phyloP scores from a whole-genome alignment of 2,113 vertebrate species.

The Tachysurus vachellii region DNA sequence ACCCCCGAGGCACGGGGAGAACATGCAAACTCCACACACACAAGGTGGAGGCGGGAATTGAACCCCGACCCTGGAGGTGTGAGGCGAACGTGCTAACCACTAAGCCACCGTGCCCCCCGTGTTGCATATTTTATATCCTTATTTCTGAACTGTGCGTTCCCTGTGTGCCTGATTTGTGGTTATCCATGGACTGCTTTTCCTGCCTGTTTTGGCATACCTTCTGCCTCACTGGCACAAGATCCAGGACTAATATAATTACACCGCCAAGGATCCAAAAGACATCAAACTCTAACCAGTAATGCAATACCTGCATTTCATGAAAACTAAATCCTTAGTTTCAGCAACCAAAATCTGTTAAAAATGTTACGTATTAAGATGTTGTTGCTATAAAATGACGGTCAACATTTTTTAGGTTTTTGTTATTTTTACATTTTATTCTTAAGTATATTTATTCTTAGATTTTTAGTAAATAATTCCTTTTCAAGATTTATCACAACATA shows the following conservation, averaged over 20 bases:
- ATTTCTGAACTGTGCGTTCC: neutral
- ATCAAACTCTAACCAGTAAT: neutral
- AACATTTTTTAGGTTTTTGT: neutral
- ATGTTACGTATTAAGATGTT: neutral
- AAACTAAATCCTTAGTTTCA: neutral
- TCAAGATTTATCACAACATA: neutral
- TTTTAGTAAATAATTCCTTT: neutral
- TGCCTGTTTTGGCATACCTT: neutral
- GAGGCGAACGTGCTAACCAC: too few species aligned
- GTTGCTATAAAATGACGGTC: neutral
- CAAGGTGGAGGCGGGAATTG: too few species aligned
- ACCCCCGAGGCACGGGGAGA: too few species aligned
- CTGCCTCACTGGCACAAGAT: neutral
- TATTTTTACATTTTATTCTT: neutral
- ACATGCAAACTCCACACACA: too few species aligned
- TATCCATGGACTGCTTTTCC: neutral
- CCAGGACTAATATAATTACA: neutral
- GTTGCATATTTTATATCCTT: neutral
- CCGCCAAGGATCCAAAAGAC: neutral
- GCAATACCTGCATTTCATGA: neutral
- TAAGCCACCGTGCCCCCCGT: too few species aligned
- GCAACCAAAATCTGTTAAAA: neutral
- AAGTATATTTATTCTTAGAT: neutral
- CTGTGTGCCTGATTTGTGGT: neutral
- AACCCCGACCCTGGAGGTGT: too few species aligned